Percentiles rank a stretch among this genome's conserved stretches.
Conservation (phyloP, 2,113 vertebrate genomes). For the Rhea americana region DNA sequence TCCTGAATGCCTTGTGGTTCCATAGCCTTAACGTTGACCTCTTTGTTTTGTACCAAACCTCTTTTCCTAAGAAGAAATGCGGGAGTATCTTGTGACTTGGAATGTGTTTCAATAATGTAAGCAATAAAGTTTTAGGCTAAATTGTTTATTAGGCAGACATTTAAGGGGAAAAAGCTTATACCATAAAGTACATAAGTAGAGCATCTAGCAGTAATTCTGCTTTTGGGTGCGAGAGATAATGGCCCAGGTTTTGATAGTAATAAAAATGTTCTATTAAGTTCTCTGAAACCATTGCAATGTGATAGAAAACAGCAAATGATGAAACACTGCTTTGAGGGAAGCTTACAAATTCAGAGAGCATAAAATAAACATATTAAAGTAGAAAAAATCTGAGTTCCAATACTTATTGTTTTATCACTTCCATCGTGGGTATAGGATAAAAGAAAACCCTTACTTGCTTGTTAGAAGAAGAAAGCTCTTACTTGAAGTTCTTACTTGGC, state of each 20-base stretch:
- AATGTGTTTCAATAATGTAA: conserved; percentile 14
- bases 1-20: background rate
- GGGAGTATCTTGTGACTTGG: background rate
- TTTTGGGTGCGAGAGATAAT: conserved; percentile 31
- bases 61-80: conserved; percentile 9
- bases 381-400: conserved; percentile 59
- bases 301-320: conserved; percentile 41
- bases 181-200: conserved; percentile 13
- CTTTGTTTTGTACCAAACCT: background rate
- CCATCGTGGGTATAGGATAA: conserved; percentile 84
- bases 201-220: conserved; percentile 41
- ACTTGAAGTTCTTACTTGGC: conserved; percentile 79
- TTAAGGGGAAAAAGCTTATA: background rate
- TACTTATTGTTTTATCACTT: conserved; percentile 81
- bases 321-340: conserved; percentile 64
- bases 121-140: conserved; percentile 17
- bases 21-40: background rate
- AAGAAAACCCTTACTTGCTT: conserved; percentile 80
- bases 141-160: conserved; percentile 24
- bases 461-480: conserved; percentile 80
- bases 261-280: conserved; percentile 61
- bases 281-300: conserved; percentile 30
- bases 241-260: conserved; percentile 8
- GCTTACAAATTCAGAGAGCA: conserved; percentile 60
- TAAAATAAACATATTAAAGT: conserved; percentile 78